phyloP scores from a whole-genome alignment of 2,797 vertebrate species.

The Sebastes hubbsi region DNA sequence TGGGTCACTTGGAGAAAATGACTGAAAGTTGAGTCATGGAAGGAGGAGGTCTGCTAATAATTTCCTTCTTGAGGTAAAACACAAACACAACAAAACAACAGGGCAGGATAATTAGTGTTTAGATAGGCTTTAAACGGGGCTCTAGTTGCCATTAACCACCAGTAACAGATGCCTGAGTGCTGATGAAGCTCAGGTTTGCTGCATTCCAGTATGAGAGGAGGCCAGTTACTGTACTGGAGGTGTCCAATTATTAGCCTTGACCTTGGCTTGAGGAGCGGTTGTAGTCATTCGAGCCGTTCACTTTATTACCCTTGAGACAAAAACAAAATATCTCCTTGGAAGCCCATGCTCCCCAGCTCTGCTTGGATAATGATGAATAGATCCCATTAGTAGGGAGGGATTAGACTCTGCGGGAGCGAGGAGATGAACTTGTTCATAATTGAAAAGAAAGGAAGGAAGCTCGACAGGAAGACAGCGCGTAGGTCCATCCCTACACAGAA shows the following conservation, averaged over 20 bases:
- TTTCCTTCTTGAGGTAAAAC: constrained; percentile 71
- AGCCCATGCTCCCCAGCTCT: constrained; percentile 20
- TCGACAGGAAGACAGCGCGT: constrained; percentile 39
- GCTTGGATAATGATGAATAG: constrained; percentile 51
- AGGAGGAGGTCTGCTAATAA: constrained; percentile 71
- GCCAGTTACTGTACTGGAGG: constrained; percentile 18
- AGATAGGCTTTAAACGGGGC: constrained; percentile 65
- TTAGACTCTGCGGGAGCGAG: constrained; percentile 28
- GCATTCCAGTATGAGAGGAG: constrained; percentile 49
- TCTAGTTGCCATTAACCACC: constrained; percentile 57
- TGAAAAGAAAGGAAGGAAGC: constrained; percentile 61
- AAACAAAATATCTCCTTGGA: constrained; percentile 54
- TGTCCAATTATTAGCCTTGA: constrained; percentile 52
- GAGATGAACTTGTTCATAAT: constrained; percentile 58
- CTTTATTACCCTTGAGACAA: constrained; percentile 58
- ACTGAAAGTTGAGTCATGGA: constrained; percentile 59
- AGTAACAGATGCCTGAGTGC: constrained; percentile 39
- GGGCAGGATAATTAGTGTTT: constrained; percentile 71
- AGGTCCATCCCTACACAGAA: constrained; percentile 51
- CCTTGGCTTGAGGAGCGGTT: constrained; percentile 34
- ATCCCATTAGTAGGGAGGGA: constrained; percentile 38
- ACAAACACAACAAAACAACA: constrained; percentile 77
- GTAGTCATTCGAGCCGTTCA: constrained; percentile 33
- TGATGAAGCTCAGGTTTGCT: constrained; percentile 41
- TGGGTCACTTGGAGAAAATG: constrained; percentile 61